Evolutionary conservation across 2,888 invertebrate genomes (phyloP), one percentile per base, ranked within the genome.

Genomic region (Eristalinus aeneus): DNA sequence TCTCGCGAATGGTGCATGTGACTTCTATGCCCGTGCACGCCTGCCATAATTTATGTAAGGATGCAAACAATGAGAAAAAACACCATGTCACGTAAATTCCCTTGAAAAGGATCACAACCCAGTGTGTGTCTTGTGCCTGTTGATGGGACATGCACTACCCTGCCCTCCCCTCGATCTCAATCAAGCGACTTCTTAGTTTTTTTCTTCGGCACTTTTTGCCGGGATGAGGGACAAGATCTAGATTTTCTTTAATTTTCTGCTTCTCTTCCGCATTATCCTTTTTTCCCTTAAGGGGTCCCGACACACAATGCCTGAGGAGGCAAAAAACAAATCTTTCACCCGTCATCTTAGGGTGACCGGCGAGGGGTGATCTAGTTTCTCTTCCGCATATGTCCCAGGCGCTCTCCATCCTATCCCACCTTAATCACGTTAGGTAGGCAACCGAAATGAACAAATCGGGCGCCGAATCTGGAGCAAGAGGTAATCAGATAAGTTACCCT

Each of bases 401-500:
- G 60, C 5, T 22, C 31, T 39, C 56, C 63, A 63, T 80, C 74
- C 67, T 46, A 80, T 73, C 74, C 67, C 65, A 80, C 74, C 80
- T 63, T 80, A 80, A 80, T 80, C 74, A 80, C 56, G 74, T 80
- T 74, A 80, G 46, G 68, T 68, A 56, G 56, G 3, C 10, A 12
- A 39, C 2, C 12, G n/a, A 12, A 39, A 72, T 65, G 58, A 68
- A 68, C 31, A 64, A 10, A 60, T 16, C 53, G 5, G 16, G 5
- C 10, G 5, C 16, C 12, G 32, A 23, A 73, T 72, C 71, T 60
- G 23, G 54, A 65, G 67, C 64, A 65, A 54, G 8, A 76, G 61
- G 68, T 80, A 80, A 80, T 80, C 80, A 80, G 80, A 80, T 80
- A 80, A 80, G 80, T 80, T 64, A 74, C 80, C 74, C 74, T 58